These are phyloP conservation scores for Neoniphon sammara DNA, from an alignment of 2,797 vertebrate genomes.

Conservation along the genomic window DNA sequence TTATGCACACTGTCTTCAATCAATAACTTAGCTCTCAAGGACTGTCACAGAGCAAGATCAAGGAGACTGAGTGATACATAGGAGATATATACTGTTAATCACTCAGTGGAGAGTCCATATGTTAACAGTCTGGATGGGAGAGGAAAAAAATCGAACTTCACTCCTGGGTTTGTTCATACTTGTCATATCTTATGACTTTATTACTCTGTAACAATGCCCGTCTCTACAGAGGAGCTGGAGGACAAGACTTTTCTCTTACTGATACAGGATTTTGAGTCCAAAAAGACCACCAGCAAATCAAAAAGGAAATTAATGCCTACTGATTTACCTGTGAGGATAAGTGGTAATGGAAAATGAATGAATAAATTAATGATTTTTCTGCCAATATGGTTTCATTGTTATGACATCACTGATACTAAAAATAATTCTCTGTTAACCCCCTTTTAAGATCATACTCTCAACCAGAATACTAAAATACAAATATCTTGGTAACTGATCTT, in stretches of 20 bases:
- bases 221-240: background rate
- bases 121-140: constrained; percentile 6
- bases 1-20: constrained; percentile 52
- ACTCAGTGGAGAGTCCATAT: constrained; percentile 10
- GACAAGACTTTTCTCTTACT: background rate
- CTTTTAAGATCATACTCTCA: constrained; percentile 3
- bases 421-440: background rate
- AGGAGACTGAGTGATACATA: constrained; percentile 46
- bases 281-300: background rate
- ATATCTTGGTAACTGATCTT: background rate
- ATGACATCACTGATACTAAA: background rate
- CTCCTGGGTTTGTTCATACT: constrained; percentile 6
- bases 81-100: constrained; percentile 17
- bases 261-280: background rate
- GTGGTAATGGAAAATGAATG: no score
- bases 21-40: constrained; percentile 48
- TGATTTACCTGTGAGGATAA: no score
- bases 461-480: background rate
- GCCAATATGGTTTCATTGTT: background rate
- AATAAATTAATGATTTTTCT: background rate
- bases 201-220: background rate
- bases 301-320: background rate
- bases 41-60: constrained; percentile 36
- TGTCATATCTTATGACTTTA: background rate
- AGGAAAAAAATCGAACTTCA: background rate